Evolutionary conservation across 2,888 invertebrate genomes (phyloP), one percentile per base, ranked within the genome.

Genomic region (Glyphotaelius pellucidus): DNA sequence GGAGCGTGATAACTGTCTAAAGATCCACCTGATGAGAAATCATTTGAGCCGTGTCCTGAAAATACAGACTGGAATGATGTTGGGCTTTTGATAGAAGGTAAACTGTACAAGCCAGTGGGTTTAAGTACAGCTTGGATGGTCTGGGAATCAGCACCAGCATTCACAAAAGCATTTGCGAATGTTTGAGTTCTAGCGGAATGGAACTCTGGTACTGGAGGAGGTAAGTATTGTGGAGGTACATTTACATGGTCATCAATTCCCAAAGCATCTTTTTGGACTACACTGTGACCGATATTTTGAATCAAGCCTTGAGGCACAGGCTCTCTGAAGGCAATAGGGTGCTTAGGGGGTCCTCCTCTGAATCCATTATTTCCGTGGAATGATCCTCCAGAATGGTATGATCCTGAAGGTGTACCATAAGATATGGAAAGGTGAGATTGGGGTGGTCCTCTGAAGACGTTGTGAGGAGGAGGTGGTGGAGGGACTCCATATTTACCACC

Each of bases 261-360:
- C 92, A 96, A 96, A 31, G 95, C 95, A 94, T 97, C 97, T 93
- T 97, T 96, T 31, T 97, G 97, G 88, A 96, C 96, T 0, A 97
- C 97, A 0, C 96, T 95, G 90, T 97, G 96, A 0, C 96, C 97
- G 93, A 97, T 97, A 90, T 96, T 97, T 93, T 97, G 96, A 4
- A 98, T 95, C 7, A 98, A 95, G 0, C 97, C 97, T 89, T 96
- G 96, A 0, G 98, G 98, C 0, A 98, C 97, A 0, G 97, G 97
- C n/a, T 98, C 97, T 86, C 98, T 96, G 94, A 98, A 98, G 93
- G 97, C 96, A 9, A 98, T 96, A 0, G 98, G 98, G 67, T 96
- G 96, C 94, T 96, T 96, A 0, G 97, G 97, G 0, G 94, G 94
- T 88, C 94, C 95, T 2, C 95, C 95, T 3, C 96, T 96, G 15